These are phyloP conservation scores for Steinernema scapterisci DNA, from an alignment of 2,888 invertebrate species.

Conservation along the genomic window DNA sequence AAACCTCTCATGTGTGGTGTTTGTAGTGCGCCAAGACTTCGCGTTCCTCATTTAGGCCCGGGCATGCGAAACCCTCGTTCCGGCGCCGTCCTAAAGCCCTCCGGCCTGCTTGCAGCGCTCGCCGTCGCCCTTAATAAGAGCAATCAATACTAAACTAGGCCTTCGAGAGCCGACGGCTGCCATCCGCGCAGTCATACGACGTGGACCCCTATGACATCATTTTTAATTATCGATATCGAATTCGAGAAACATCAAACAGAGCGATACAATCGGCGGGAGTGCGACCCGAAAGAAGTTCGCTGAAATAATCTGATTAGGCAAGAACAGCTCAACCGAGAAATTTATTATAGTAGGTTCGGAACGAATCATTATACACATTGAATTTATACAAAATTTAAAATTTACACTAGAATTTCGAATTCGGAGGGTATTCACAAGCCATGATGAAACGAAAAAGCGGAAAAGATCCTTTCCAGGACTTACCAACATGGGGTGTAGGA, in stretches of 20 bases:
- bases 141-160: constrained; percentile 1
- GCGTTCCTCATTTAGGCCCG: no score
- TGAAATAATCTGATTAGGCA: background rate
- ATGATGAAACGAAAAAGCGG: background rate
- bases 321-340: background rate
- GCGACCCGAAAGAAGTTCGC: background rate
- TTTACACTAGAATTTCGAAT: constrained; percentile 4
- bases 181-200: constrained; percentile 16
- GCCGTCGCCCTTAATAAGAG: background rate
- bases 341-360: background rate
- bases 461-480: background rate
- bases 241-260: background rate
- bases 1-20: no score
- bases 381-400: constrained; percentile 3
- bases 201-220: background rate
- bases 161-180: background rate
- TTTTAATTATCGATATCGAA: constrained; percentile 2
- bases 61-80: background rate
- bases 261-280: background rate
- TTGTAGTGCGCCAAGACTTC: no score
- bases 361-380: constrained; percentile 5
- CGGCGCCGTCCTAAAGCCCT: background rate
- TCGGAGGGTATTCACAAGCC: background rate
- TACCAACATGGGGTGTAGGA: background rate
- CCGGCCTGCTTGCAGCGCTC: background rate